Base-by-base conservation (phyloP, 2,113 vertebrate species). In the Zootoca vivipara region DNA sequence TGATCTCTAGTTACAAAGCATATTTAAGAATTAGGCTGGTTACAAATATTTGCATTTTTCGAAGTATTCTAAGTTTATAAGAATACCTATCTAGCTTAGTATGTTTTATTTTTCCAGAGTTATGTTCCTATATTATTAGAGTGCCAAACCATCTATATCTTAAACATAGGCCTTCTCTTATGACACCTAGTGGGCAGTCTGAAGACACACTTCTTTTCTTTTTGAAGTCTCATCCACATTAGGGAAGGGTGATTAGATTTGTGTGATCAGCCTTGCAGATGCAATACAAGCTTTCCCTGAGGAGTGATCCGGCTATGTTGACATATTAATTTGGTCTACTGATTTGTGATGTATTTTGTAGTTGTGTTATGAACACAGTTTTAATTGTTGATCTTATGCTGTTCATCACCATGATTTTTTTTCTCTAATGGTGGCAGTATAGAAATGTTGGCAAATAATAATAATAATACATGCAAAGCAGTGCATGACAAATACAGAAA, bases 171-270 rank as follows among this genome's bases (percentile, higher is more conserved):
- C 56, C 35, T 93, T 89, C 83, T 78, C 67, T 69, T 67, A 18
- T 91, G 93, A 92, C 91, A 92, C n/a, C 93, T 93, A 91, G 89
- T 69, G 83, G 85, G 30, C 77, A 93, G 33, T 75, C 38, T 72
- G 52, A 24, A 35, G 0, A 73, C 72, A 28, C n/a, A 10, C 33
- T 69, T 42, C 38, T 78, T 81, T 38, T 52, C 73, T 22, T 24
- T 80, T 74, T 90, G 87, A 85, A 87, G 70, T 74, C 18, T 72
- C 89, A 38, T 72, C 77, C 58, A 67, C 74, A 64, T 92, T 85
- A 85, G 90, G 5, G 85, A 87, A 78, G 89, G 87, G 24, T 42
- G 62, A 91, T 94, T 65, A 78, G 70, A 16, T 94, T 90, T 79
- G 18, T 94, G 89, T 79, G 22, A 88, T 46, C 74, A 90, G 84